These are phyloP conservation scores for Thermophis baileyi DNA, from an alignment of 2,113 vertebrate genomes.

Conservation along the genomic window DNA sequence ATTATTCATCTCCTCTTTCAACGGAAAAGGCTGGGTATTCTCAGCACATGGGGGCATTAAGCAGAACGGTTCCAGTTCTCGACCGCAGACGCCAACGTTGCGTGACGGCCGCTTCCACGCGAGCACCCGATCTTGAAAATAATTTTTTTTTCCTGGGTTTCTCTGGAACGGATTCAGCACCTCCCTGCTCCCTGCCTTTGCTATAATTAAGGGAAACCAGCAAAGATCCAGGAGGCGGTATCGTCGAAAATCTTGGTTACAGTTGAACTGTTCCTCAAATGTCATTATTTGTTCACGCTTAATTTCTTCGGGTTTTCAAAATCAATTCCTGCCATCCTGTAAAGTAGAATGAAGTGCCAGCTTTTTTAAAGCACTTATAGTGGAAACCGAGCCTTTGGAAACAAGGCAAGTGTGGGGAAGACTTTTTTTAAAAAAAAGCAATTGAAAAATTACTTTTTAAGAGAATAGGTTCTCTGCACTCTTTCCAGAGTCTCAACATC, in stretches of 20 bases:
- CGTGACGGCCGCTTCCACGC: slow-evolving; percentile 13
- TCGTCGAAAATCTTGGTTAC: background rate
- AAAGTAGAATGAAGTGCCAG: background rate
- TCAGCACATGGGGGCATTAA: accelerated
- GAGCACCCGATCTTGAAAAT: slow-evolving; percentile 33
- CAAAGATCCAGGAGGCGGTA: slow-evolving; percentile 7
- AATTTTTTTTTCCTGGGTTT: background rate
- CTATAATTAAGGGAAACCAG: background rate
- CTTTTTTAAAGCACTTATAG: background rate
- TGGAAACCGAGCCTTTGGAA: background rate
- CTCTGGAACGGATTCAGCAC: background rate
- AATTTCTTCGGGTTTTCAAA: background rate
- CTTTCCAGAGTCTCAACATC: no score
- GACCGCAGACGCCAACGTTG: background rate
- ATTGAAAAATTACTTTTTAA: background rate
- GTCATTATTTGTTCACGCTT: background rate
- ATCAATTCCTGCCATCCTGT: background rate
- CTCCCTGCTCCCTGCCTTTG: background rate
- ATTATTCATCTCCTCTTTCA: background rate
- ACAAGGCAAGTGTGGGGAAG: background rate
- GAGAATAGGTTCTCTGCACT: no score
- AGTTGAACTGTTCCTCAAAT: background rate
- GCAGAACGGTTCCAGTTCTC: background rate
- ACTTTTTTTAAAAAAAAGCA: background rate
- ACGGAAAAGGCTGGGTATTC: background rate